Conservation (phyloP, 2,113 vertebrate species). For the Amblyopsis rosae region DNA sequence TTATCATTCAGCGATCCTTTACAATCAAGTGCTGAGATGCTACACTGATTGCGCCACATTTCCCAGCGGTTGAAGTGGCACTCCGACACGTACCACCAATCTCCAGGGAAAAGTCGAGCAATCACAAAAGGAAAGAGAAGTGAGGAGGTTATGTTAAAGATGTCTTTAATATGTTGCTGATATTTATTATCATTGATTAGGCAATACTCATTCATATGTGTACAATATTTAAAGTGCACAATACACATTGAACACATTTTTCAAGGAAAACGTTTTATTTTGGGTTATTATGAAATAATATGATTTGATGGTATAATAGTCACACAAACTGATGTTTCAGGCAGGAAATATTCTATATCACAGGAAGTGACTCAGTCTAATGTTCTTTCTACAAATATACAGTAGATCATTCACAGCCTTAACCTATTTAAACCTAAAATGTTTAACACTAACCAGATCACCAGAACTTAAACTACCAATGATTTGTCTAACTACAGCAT, state of each 20-base stretch:
- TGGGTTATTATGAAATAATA: neutral
- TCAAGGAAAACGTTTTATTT: neutral
- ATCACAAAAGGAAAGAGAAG: constrained; percentile 13
- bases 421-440: too few relatives aligned
- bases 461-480: too few relatives aligned
- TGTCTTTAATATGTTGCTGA: neutral
- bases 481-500: too few relatives aligned
- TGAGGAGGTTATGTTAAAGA: neutral
- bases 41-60: constrained; percentile 50
- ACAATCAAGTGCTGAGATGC: constrained; percentile 39
- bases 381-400: too few relatives aligned
- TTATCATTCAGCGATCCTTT: constrained; percentile 28
- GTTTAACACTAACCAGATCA: too few relatives aligned
- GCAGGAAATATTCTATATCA: too few relatives aligned
- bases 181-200: neutral
- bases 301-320: too few relatives aligned
- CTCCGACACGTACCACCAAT: constrained; percentile 27
- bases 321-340: too few relatives aligned
- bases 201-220: neutral
- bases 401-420: too few relatives aligned
- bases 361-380: too few relatives aligned
- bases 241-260: neutral
- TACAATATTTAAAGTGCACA: constrained; percentile 11
- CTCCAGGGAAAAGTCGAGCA: constrained; percentile 46
- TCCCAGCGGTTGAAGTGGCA: constrained; percentile 31